Evolutionary conservation across 2,888 invertebrate species (phyloP), one percentile per base, ranked within the genome.

Genomic region (Polietes domitor): DNA sequence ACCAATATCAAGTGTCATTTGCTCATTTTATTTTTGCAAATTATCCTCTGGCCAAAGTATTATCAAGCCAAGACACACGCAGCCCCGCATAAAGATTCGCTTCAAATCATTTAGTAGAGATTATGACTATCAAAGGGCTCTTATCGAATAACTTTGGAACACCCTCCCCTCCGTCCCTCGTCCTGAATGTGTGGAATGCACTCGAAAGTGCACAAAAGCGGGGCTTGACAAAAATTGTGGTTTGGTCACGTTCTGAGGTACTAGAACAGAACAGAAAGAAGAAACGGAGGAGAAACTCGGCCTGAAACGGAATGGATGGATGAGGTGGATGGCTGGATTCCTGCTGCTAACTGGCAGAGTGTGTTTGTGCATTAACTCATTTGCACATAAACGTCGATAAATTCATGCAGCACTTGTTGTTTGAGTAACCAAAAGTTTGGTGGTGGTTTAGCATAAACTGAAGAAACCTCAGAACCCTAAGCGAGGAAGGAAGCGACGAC

Each of bases 161-260:
- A 37, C 19, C 10, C n/a, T 12, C 65, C 2, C 65, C 63, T 3
- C 19, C 4, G 28, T 28, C 28, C 61, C 28, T n/a, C 15, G 10
- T n/a, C 19, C 19, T 17, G n/a, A 50, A 50, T 17, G 50, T n/a
- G n/a, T 17, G 1, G 32, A 37, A 37, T 63, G 63, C 65, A 65
- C 32, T 41, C 41, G 19, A 65, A 41, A 17, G 17, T 63, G 63
- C 63, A 63, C 37, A 9, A 15, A 65, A 65, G 37, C 41, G 21
- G 41, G 61, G 63, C 28, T 82, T 58, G 77, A 55, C 74, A 41
- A 80, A 80, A 86, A 86, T 81, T 79, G 82, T 72, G 86, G 81
- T 86, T 87, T 87, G 80, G 86, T 85, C 87, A 87, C 87, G 87
- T 87, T 85, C 82, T 50, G 75, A 53, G 3, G 7, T 32, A 32